phyloP scores from a whole-genome alignment of 1,140 invertebrate genomes.

The Drosophila asahinai region DNA sequence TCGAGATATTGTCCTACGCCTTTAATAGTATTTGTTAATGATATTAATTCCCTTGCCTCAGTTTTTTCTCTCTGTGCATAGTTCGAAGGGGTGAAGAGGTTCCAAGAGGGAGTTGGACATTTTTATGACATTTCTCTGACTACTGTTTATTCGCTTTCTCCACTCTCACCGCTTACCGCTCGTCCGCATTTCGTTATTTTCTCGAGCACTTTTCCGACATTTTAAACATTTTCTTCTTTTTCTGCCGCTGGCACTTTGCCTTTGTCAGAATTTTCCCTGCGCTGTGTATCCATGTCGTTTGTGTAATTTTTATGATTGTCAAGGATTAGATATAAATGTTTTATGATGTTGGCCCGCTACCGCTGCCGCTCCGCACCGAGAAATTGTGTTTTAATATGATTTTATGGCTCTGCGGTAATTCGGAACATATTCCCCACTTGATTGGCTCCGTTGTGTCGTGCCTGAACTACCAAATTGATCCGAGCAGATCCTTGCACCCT shows the following conservation, averaged over 20 bases:
- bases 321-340: conserved; percentile 85
- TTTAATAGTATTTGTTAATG: too few relatives aligned
- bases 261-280: conserved; percentile 59
- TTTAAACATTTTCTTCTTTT: conserved; percentile 71
- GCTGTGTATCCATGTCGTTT: conserved; percentile 67
- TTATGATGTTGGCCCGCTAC: conserved; percentile 61
- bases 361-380: conserved; percentile 35
- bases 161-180: conserved; percentile 7
- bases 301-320: conserved; percentile 84
- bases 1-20: too few relatives aligned
- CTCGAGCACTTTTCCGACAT: conserved; percentile 74
- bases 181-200: conserved; percentile 26
- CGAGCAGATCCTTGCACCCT: conserved; percentile 57
- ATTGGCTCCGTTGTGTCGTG: conserved; percentile 59
- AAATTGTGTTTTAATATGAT: conserved; percentile 84
- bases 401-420: conserved; percentile 71
- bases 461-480: conserved; percentile 62
- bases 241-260: conserved; percentile 63
- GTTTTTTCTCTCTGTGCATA: conserved; percentile 19
- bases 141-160: conserved; percentile 66
- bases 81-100: conserved; percentile 20
- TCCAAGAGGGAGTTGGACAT: conserved; percentile 47
- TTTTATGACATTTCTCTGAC: conserved; percentile 80
- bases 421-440: conserved; percentile 37
- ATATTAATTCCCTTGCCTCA: not conserved